Evolutionary conservation across 1,140 invertebrate genomes (phyloP), one percentile per base, ranked within the genome.

Genomic region (Brachionus manjavacas): DNA sequence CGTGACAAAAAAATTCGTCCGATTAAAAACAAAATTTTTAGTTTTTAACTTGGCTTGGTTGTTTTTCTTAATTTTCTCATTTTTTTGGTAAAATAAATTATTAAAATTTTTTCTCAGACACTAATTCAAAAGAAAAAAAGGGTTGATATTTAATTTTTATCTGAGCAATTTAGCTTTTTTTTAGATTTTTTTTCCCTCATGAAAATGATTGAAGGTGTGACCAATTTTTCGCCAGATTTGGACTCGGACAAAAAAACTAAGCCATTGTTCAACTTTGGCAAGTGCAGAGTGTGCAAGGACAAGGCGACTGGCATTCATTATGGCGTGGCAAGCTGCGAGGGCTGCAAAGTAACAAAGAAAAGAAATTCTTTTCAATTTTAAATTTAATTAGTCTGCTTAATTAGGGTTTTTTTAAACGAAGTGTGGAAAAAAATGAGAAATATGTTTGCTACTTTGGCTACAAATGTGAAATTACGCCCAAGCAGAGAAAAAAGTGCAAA

Each of bases 291-390:
- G 9, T 81, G 79, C 31, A 64, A 43, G 39, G 79, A 81, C 60
- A 81, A 60, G 35, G 49, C 79, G 6, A 81, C 79, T 39, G 79
- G 79, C 39, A 64, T 81, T 64, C 79, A 81, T 14, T 81, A 81
- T 68, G 79, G 79, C 7, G 35, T 81, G 3, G 86, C 88, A 35
- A 90, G 90, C 6, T 91, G 91, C 85, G 91, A 91, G 85, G 91
- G 91, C 31, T 91, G 91, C 86, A 90, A 91, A 87, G 88, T 89
- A 81, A 7, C 41, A 20, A 25, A n/a, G 8, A 31, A 35, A 6
- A 28, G 2, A 12, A 4, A 6, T 35, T 43, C 25, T n/a, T 72
- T 9, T 20, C 28, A 41, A 6, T 20, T 28, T 41, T 20, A 16
- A 72, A 72, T 72, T 41, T 23, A 31, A 31, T 28, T 68, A 7